phyloP scores from a whole-genome alignment of 2,113 vertebrate genomes.

The Beaufortia kweichowensis region DNA sequence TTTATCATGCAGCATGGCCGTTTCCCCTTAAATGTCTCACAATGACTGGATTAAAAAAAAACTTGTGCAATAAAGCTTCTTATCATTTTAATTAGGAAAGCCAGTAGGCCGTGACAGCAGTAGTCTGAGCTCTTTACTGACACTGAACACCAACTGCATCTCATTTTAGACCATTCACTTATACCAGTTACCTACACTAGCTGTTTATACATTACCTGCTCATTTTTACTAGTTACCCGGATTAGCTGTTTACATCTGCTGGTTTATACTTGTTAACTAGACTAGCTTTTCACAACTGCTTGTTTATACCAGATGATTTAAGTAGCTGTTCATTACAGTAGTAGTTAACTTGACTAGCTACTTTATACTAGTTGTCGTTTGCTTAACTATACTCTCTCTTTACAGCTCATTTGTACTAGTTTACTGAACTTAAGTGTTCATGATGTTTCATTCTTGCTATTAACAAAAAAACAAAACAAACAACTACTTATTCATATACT shows the following conservation, averaged over 20 bases:
- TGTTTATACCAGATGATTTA: too few relatives aligned
- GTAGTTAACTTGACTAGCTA: too few relatives aligned
- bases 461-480: too few relatives aligned
- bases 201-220: too few relatives aligned
- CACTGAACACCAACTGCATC: not conserved
- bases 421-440: too few relatives aligned
- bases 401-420: too few relatives aligned
- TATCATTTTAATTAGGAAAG: slow-evolving; percentile 83
- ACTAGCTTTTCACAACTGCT: too few relatives aligned
- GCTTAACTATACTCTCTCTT: too few relatives aligned
- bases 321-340: not conserved
- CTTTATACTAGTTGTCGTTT: too few relatives aligned
- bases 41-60: slow-evolving; percentile 55
- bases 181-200: not conserved
- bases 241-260: not conserved
- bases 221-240: too few relatives aligned
- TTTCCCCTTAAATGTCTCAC: slow-evolving; percentile 70
- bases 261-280: not conserved
- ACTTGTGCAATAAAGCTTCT: slow-evolving; percentile 77
- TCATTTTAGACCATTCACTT: not conserved
- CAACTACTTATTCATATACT: too few relatives aligned
- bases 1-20: slow-evolving; percentile 62
- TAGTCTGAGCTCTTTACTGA: slow-evolving; percentile 51
- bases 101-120: slow-evolving; percentile 73
- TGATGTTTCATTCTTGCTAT: too few relatives aligned